Evolutionary conservation across 23 tunicate species (phyloP).

Genomic region (Halocynthia aurantium): DNA sequence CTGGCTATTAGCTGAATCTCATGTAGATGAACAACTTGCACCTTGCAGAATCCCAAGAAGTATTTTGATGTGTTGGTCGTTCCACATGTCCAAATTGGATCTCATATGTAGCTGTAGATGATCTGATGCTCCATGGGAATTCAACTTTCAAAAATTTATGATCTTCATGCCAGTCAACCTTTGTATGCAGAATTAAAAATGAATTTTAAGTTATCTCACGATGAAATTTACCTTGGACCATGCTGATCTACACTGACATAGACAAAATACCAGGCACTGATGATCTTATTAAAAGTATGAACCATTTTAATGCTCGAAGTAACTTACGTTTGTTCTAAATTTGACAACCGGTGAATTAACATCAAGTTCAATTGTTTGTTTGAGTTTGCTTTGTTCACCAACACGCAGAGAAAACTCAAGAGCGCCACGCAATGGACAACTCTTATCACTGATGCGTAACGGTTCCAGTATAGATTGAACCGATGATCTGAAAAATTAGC

Average conservation of each 20-base stretch:
- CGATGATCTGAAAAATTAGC: constrained; percentile 3
- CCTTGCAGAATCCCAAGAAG: constrained; percentile 52
- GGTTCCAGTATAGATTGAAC: constrained; percentile 16
- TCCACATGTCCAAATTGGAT: constrained; percentile 54
- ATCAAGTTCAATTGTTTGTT: constrained; percentile 35
- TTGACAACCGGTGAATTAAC: constrained; percentile 27
- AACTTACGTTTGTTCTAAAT: constrained; percentile 28
- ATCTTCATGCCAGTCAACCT: constrained; percentile 53
- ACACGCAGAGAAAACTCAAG: constrained; percentile 17
- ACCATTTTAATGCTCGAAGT: not conserved
- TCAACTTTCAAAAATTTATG: constrained; percentile 63
- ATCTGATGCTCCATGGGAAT: constrained; percentile 40
- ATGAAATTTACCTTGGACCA: not conserved
- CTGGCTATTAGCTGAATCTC: too few species aligned
- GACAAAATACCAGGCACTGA: too few species aligned
- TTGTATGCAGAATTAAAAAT: not conserved
- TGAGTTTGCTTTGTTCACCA: constrained; percentile 27
- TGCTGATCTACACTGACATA: too few species aligned
- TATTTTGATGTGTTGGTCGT: constrained; percentile 52
- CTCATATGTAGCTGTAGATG: constrained; percentile 31
- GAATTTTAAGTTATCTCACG: not conserved
- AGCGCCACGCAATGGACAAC: not conserved
- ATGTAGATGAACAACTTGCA: not conserved
- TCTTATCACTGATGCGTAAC: constrained; percentile 1
- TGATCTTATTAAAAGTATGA: too few species aligned